phyloP scores from a whole-genome alignment of 2,797 vertebrate genomes.

The Tamandua tetradactyla region DNA sequence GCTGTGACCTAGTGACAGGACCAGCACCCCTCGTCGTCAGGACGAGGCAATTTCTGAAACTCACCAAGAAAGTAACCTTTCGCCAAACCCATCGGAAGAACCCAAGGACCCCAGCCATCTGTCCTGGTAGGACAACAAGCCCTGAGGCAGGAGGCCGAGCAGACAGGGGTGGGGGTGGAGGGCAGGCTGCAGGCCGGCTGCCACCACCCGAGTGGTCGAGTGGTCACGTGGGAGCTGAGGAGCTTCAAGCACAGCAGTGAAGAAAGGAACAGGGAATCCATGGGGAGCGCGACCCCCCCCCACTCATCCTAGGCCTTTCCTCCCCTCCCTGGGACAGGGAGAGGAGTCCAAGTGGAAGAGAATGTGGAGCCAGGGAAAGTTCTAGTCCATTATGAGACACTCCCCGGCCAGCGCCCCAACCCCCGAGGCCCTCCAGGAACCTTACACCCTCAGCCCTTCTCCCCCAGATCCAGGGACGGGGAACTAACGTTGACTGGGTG shows the following conservation, averaged over 20 bases:
- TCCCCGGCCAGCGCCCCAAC: not conserved
- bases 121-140: not conserved
- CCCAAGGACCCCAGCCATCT: not conserved
- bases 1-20: not conserved
- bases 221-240: not conserved
- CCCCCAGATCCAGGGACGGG: not conserved
- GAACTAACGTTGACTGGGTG: not conserved
- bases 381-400: slow-evolving; percentile 77
- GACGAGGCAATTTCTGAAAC: not conserved
- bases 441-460: not conserved
- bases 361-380: slow-evolving; percentile 55
- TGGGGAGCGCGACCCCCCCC: not conserved
- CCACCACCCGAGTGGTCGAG: not conserved
- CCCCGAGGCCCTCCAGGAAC: not conserved
- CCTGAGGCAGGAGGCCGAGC: not conserved
- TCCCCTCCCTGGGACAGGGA: slow-evolving; percentile 72
- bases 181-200: not conserved
- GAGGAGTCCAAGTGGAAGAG: slow-evolving; percentile 66
- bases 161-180: not conserved
- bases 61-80: slow-evolving; percentile 59
- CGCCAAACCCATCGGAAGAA: slow-evolving; percentile 65
- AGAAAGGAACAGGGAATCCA: slow-evolving; percentile 27
- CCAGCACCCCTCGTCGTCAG: not conserved
- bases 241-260: not conserved
- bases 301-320: slow-evolving; percentile 29